Conservation (phyloP, 2,888 invertebrate species). For the Calephelis perditalis region DNA sequence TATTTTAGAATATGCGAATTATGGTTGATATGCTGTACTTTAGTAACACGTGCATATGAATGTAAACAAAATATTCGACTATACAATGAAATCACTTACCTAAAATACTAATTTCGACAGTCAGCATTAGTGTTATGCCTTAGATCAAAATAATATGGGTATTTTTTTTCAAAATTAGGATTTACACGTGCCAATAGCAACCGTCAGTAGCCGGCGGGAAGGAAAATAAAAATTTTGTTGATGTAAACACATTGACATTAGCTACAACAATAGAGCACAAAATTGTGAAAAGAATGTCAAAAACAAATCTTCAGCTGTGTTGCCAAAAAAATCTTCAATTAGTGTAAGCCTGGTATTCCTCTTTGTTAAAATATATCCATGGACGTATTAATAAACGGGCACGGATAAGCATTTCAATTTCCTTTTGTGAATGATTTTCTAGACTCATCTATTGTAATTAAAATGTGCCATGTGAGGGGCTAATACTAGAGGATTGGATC, state of each 20-base stretch:
- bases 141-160: conserved; percentile 17
- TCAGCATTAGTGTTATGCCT: conserved; percentile 65
- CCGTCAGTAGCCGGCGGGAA: conserved; percentile 73
- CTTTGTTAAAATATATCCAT: too few relatives aligned
- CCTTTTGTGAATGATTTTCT: too few relatives aligned
- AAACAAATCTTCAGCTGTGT: conserved; percentile 22
- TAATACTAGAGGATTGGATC: too few relatives aligned
- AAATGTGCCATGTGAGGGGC: too few relatives aligned
- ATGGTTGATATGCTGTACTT: conserved; percentile 70
- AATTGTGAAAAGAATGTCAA: conserved; percentile 5
- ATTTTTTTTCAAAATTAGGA: conserved; percentile 46
- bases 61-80: conserved; percentile 40
- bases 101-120: conserved; percentile 54
- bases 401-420: too few relatives aligned
- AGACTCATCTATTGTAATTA: too few relatives aligned
- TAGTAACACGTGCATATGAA: conserved; percentile 66
- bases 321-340: conserved; percentile 4
- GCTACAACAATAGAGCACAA: background rate
- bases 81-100: conserved; percentile 54
- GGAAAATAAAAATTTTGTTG: conserved; percentile 51
- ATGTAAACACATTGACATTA: conserved; percentile 37
- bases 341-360: too few relatives aligned
- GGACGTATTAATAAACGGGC: too few relatives aligned
- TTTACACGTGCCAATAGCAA: conserved; percentile 73
- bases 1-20: conserved; percentile 61